Evolutionary conservation across 2,888 invertebrate genomes (phyloP), one percentile per base, ranked within the genome.

Genomic region (Lobophora halterata): DNA sequence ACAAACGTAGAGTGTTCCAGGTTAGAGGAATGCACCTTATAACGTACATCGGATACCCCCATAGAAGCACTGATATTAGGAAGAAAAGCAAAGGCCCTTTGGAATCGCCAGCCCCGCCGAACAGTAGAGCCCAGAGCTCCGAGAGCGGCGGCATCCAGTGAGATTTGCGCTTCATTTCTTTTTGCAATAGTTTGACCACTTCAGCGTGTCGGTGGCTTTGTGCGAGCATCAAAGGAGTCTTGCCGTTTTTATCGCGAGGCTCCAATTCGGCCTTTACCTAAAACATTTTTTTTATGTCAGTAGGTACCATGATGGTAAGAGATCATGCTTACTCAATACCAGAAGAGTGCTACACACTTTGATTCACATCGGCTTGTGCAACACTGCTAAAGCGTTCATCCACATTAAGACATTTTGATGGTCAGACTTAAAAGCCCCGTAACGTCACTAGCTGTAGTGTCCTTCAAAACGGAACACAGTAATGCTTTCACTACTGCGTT

Each of bases 41-140:
- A 60, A 97, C 89, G 67, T 97, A 97, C 95, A 97, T 96, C 0
- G 97, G 97, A 74, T 97, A 97, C 4, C 95, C 97, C 97, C 97
- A 97, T 11, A 96, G 79, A 3, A 97, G 80, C 5, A 97, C 94
- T 0, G 95, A 96, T 41, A 94, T 90, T 61, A 97, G 88, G 68
- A 97, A 96, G 64, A 97, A 91, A 13, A 97, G 78, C 9, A 97
- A 75, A 0, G 97, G 96, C 7, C 95, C 94, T 77, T 97, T 97
- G 0, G 95, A 95, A 65, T 97, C 95, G 0, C 96, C 97, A 5
- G 96, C 95, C 29, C 95, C 95, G 2, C 97, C 97, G 70, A 97
- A 97, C 12, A 97, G 85, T 61, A 97, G 83, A 17, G 94, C 94
- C 96, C 96, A 96, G 38, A 96, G 90, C 76, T 97, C 96, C 5